A percentile compares a stretch with the other conserved stretches of the same genome.
Conservation (phyloP, 2,888 invertebrate genomes). For the Subacronicta megacephala region DNA sequence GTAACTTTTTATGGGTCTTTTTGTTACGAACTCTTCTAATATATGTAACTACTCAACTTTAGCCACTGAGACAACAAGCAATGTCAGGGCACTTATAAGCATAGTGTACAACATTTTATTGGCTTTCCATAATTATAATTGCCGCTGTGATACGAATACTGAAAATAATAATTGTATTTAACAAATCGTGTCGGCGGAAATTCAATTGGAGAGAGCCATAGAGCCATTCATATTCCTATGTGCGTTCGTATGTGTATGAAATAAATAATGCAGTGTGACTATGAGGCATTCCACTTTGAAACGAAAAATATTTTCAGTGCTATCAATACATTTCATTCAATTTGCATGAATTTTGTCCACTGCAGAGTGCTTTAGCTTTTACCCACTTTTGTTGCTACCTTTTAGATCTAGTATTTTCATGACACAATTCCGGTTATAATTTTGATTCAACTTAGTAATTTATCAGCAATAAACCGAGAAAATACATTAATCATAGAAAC, state of each 20-base stretch:
- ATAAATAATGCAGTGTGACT: constrained; percentile 57
- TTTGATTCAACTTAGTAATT: constrained; percentile 12
- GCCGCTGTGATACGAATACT: constrained; percentile 25
- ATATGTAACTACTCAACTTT: constrained; percentile 65
- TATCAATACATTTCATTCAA: constrained; percentile 81
- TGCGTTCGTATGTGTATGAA: constrained; percentile 32
- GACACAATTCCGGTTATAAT: constrained; percentile 48
- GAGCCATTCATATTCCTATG: constrained; percentile 25
- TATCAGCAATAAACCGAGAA: too few species aligned
- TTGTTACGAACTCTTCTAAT: constrained; percentile 74
- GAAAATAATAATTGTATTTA: constrained; percentile 41
- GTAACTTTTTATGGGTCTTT: constrained; percentile 84
- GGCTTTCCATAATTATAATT: constrained; percentile 2
- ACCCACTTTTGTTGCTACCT: constrained; percentile 76
- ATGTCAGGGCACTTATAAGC: constrained; percentile 14
- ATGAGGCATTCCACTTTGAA: constrained; percentile 65
- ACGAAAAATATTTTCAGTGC: constrained; percentile 77
- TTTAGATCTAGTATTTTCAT: constrained; percentile 73
- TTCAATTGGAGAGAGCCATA: constrained; percentile 30
- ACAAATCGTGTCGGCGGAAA: constrained; percentile 35
- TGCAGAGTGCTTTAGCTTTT: constrained; percentile 74
- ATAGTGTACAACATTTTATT: constrained; percentile 9
- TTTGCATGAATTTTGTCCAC: constrained; percentile 79
- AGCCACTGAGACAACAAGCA: constrained; percentile 37
- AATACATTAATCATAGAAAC: too few species aligned